Base-by-base conservation (phyloP, 2,888 invertebrate genomes). In the Terebella lapidaria region DNA sequence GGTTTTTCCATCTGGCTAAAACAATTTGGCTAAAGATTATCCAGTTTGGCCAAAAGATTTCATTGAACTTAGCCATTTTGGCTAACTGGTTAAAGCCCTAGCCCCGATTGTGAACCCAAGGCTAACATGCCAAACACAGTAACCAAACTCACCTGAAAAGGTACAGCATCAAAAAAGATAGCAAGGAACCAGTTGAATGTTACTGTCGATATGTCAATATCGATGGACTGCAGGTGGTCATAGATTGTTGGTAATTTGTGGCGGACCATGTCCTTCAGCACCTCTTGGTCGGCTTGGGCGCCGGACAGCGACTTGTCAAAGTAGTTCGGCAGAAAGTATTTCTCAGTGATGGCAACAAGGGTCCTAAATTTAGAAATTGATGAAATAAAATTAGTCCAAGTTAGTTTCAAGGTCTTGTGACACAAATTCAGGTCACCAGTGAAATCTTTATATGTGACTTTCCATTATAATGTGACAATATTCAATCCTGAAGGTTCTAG, bases 121-220 rank as follows among this genome's bases (percentile, higher is more conserved):
- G n/a, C n/a, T n/a, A n/a, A n/a, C n/a, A n/a, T n/a, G n/a, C 42
- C n/a, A 53, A 53, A 15, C 53, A 53, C 5, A 15, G 5, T 15
- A 15, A 27, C 54, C 57, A 30, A 60, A 60, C 72, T 65, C 70
- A 83, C 83, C 76, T 82, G 80, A 68, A 83, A 83, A 1, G 84
- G 84, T 2, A 84, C 80, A 1, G 82, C 80, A 70, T 84, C 84
- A 70, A 83, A 83, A 74, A 83, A 84, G 57, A 84, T 72, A 5
- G 84, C 82, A 62, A 84, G 74, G 71, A 84, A 84, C 84, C 84
- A 84, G 74, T 84, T 84, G 60, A 84, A 75, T 10, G 83, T 84
- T 56, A 84, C 78, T 2, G 84, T 83, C 24, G 83, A 81, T 53
- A 84, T 72, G 64, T 84, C 84, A 59, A 84, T 82, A 63, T 84